These are phyloP conservation scores for Archaeoteleia sp. DNA, from an alignment of 2,888 invertebrate species.

Conservation along the genomic window DNA sequence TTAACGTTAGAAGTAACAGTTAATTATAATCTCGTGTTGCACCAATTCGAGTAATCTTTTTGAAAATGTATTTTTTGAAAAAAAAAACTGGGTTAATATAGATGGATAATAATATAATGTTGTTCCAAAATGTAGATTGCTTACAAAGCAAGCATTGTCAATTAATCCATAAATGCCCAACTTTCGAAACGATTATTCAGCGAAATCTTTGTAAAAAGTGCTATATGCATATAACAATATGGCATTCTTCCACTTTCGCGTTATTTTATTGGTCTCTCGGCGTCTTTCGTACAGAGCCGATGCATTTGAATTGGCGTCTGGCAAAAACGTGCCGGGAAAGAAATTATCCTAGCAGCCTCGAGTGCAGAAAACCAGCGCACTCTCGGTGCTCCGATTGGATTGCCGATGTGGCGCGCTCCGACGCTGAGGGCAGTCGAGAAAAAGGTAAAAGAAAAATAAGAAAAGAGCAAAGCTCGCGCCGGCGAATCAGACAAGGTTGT, in stretches of 20 bases:
- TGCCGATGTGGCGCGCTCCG: constrained; percentile 1
- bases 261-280: constrained; percentile 25
- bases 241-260: constrained; percentile 18
- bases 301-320: too few species aligned
- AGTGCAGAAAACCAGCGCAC: constrained; percentile 8
- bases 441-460: constrained; percentile 17
- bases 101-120: too few species aligned
- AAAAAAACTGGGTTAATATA: too few species aligned
- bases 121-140: too few species aligned
- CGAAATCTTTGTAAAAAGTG: constrained; percentile 9
- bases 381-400: not conserved
- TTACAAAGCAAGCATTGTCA: too few species aligned
- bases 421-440: too few species aligned
- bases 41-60: too few species aligned
- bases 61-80: too few species aligned
- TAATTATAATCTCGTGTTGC: too few species aligned
- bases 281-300: constrained; percentile 6
- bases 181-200: constrained; percentile 21
- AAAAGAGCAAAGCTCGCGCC: constrained; percentile 10
- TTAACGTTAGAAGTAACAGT: too few species aligned
- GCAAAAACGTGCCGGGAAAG: constrained; percentile 19
- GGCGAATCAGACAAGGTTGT: constrained; percentile 36
- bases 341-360: constrained; percentile 19
- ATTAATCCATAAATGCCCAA: too few species aligned
- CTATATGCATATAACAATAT: constrained; percentile 1